These are phyloP conservation scores for Stichopus chloronotus DNA, from an alignment of 35 echinoderm and acorn worm genomes.

Conservation along the genomic window DNA sequence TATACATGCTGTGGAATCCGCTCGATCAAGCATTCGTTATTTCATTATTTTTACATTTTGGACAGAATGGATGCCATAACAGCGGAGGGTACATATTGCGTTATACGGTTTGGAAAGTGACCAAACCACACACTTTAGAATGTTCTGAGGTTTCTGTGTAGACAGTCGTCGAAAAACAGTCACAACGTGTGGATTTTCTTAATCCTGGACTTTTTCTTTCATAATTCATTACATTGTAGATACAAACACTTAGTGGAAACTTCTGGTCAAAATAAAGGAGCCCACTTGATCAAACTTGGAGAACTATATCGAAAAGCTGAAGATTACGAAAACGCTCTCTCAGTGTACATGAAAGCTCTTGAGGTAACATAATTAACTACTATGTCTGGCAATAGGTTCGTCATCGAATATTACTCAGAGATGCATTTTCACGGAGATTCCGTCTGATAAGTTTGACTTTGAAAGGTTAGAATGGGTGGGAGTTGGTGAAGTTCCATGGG, in stretches of 20 bases:
- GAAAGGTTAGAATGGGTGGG: neutral
- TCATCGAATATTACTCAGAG: neutral
- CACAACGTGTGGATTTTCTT: neutral
- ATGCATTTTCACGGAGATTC: too few relatives aligned
- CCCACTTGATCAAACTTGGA: neutral
- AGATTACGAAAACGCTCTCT: neutral
- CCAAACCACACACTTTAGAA: too few relatives aligned
- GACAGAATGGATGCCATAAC: neutral
- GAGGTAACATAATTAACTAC: neutral
- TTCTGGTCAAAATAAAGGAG: neutral
- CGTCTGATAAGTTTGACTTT: neutral
- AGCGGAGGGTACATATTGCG: too few relatives aligned
- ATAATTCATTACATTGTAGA: neutral
- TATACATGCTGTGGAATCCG: too few relatives aligned
- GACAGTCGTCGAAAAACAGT: neutral
- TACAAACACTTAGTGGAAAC: neutral
- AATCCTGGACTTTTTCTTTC: neutral
- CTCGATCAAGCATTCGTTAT: too few relatives aligned
- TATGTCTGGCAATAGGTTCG: neutral
- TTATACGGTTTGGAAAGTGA: too few relatives aligned
- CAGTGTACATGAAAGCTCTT: neutral
- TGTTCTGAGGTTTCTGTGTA: neutral
- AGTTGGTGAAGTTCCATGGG: neutral
- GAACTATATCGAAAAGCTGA: neutral
- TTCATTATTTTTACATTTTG: neutral